A percentile compares a stretch with the other conserved stretches of the same genome.
Evolutionary conservation across 2,888 invertebrate species (phyloP).

Genomic region (Archips crataeganus): DNA sequence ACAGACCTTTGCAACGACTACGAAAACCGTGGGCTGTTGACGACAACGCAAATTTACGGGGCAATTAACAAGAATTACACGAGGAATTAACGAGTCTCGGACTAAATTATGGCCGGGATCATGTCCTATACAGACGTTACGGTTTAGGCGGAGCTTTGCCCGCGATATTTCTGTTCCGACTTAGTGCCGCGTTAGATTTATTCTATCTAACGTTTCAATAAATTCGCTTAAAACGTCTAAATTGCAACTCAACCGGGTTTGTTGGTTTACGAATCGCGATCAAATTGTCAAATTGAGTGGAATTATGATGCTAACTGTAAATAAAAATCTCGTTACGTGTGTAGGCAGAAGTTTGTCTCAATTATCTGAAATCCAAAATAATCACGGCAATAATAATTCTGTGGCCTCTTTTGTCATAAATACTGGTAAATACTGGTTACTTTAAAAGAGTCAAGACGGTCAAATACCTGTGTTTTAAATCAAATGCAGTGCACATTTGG

Average conservation of each 20-base stretch:
- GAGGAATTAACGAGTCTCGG: constrained; percentile 57
- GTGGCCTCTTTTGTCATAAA: constrained; percentile 57
- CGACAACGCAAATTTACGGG: constrained; percentile 60
- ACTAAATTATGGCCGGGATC: constrained; percentile 39
- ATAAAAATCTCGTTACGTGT: constrained; percentile 63
- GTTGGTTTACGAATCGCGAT: constrained; percentile 52
- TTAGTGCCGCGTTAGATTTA: constrained; percentile 59
- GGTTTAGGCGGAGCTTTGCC: constrained; percentile 55
- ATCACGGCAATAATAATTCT: constrained; percentile 65
- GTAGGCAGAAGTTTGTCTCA: constrained; percentile 59
- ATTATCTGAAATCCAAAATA: constrained; percentile 64
- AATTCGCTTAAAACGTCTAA: constrained; percentile 54
- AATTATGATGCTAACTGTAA: constrained; percentile 61
- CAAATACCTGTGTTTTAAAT: constrained; percentile 80
- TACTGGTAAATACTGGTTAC: constrained; percentile 39
- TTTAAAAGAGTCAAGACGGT: constrained; percentile 63
- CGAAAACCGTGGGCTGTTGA: constrained; percentile 60
- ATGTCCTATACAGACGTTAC: constrained; percentile 33
- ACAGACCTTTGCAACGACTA: constrained; percentile 54
- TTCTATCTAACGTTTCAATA: constrained; percentile 56
- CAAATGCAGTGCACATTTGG: constrained; percentile 64
- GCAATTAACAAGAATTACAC: constrained; percentile 68
- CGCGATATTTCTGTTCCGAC: constrained; percentile 62
- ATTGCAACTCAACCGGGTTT: constrained; percentile 58
- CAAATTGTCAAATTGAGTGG: constrained; percentile 64